These are phyloP conservation scores for Halictus ligatus DNA, from an alignment of 2,888 invertebrate species.

Conservation along the genomic window DNA sequence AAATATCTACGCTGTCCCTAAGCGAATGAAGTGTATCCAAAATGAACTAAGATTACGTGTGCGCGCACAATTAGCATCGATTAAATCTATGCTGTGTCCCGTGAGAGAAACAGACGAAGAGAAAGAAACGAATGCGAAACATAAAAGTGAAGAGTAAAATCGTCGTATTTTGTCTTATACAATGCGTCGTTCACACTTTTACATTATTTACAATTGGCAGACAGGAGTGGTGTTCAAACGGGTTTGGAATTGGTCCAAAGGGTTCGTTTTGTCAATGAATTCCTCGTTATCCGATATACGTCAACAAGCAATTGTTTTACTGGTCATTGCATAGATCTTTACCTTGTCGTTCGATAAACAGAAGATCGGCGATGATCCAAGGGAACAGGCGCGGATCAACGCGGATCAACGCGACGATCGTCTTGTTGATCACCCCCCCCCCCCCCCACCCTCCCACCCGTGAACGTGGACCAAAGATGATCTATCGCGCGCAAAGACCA, in stretches of 20 bases:
- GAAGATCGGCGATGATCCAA: constrained; percentile 23
- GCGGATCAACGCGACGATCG: constrained; percentile 5
- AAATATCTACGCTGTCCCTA: constrained; percentile 17
- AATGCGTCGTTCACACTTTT: constrained; percentile 51
- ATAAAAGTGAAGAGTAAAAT: constrained; percentile 43
- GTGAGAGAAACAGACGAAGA: constrained; percentile 11
- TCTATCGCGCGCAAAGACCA: constrained; percentile 44
- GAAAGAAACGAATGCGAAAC: constrained; percentile 24
- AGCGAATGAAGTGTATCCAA: constrained; percentile 46
- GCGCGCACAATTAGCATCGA: constrained; percentile 13
- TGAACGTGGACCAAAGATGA: constrained; percentile 54
- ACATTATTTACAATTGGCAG: constrained; percentile 62
- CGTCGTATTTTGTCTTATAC: constrained; percentile 31
- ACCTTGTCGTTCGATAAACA: constrained; percentile 21
- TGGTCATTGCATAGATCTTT: constrained; percentile 17
- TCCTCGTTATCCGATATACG: constrained; percentile 44
- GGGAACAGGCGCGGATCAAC: constrained; percentile 11
- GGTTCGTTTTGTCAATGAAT: constrained; percentile 45
- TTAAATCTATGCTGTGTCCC: constrained; percentile 25
- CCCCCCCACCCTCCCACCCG: not conserved
- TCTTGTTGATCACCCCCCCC: constrained; percentile 9
- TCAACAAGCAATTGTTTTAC: constrained; percentile 22
- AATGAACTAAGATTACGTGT: constrained; percentile 40
- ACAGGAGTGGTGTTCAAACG: constrained; percentile 58
- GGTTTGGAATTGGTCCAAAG: constrained; percentile 67